Evolutionary conservation across 2,113 vertebrate species (phyloP).

Genomic region (Cacatua alba): DNA sequence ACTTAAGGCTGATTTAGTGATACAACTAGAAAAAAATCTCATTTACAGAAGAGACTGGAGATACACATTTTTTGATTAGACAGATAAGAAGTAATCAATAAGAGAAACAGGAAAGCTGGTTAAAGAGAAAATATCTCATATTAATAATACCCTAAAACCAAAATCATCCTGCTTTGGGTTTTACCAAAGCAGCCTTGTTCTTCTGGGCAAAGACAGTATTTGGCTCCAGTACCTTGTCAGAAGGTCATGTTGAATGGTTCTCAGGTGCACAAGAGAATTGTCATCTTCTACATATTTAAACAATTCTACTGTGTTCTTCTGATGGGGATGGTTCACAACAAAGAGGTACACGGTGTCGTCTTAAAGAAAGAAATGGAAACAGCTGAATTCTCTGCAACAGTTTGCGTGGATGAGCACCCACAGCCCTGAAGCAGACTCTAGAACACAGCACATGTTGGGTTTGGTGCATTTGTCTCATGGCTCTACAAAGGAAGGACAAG

Average conservation of each 20-base stretch:
- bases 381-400: background rate
- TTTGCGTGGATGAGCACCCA: background rate
- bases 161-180: background rate
- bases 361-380: conserved; percentile 45
- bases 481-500: background rate
- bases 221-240: conserved; percentile 81
- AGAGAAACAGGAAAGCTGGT: background rate
- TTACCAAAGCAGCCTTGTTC: background rate
- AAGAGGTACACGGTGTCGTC: conserved; percentile 86
- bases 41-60: background rate
- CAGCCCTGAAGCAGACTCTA: background rate
- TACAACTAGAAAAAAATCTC: background rate
- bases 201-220: accelerated
- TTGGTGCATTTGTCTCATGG: background rate
- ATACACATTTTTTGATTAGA: background rate
- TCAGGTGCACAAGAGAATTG: conserved; percentile 81
- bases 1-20: background rate
- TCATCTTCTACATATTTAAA: conserved; percentile 87
- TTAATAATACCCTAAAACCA: background rate
- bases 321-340: conserved; percentile 89
- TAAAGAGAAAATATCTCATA: background rate
- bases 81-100: background rate
- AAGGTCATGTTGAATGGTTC: conserved; percentile 87
- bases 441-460: background rate
- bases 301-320: conserved; percentile 84